Evolutionary conservation across 2,888 invertebrate genomes (phyloP), one percentile per base, ranked within the genome.

Genomic region (Eupithecia dodoneata): DNA sequence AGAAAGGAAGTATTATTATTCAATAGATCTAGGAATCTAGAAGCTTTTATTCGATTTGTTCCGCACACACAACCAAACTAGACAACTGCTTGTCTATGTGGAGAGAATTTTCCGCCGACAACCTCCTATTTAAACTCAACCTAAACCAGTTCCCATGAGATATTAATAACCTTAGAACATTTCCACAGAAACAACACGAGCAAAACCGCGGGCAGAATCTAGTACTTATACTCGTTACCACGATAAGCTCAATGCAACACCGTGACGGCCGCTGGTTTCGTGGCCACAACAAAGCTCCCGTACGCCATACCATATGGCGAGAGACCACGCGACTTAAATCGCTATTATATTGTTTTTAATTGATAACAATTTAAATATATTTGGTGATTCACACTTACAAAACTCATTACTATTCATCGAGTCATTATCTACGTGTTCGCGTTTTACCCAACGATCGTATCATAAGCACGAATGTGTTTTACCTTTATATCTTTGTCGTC

Each of bases 281-380:
- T 90, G 87, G 91, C 88, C 90, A 76, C 82, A 84, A 80, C 10
- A 75, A 76, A 76, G 87, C 87, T 87, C 90, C 89, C 92, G 92
- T 92, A 92, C 92, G 85, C 86, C 86, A 83, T 91, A 82, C 92
- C 94, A 94, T 94, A 94, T 94, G 94, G 94, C 85, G 49, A 84
- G 79, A 87, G 87, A 88, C 92, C 90, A 89, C 91, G 91, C 92
- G 87, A 90, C 93, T 93, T 89, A 92, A 93, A 95, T 94, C 94
- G 94, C 93, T 94, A 94, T 94, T 95, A 94, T 94, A 95, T 94
- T 95, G 93, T 94, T 94, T 95, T 95, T 95, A 94, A 95, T 95
- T 95, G 95, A 95, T 95, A 95, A 95, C 95, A 95, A 95, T 95
- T 94, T 94, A 95, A 94, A 95, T 94, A 94, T 94, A 95, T 95